Conservation (phyloP, 2,113 vertebrate species). For the Ochotona princeps region DNA sequence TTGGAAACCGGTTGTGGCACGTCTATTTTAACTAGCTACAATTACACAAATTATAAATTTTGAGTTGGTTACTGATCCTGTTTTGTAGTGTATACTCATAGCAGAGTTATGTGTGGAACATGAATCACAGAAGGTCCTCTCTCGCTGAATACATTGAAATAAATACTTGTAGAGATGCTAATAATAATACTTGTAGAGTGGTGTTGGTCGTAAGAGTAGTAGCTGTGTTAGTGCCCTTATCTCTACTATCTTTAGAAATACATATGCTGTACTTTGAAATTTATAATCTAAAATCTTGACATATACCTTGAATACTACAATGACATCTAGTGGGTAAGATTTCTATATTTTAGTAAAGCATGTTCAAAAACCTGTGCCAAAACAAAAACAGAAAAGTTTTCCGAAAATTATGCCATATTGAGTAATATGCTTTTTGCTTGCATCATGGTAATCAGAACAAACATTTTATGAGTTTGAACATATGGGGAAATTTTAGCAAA, state of each 20-base stretch:
- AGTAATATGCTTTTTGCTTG: slow-evolving; percentile 50
- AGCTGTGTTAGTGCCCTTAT: background rate
- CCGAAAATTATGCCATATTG: slow-evolving; percentile 31
- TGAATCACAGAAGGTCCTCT: background rate
- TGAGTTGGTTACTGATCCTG: background rate
- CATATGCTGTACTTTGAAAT: slow-evolving; percentile 18
- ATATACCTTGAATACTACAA: background rate
- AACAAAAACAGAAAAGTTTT: background rate
- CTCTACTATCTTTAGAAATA: slow-evolving; percentile 7
- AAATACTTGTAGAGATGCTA: background rate
- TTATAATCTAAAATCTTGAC: slow-evolving; percentile 24
- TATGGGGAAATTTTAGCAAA: slow-evolving; percentile 75
- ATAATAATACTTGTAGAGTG: background rate
- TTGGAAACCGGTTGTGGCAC: slow-evolving; percentile 27
- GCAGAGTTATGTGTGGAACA: background rate
- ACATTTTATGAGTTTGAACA: slow-evolving; percentile 75
- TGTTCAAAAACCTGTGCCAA: background rate
- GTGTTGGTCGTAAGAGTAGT: background rate
- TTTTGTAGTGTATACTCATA: background rate
- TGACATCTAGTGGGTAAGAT: background rate
- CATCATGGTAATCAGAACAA: slow-evolving; percentile 49
- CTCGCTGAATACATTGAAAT: background rate
- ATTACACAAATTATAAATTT: slow-evolving; percentile 14
- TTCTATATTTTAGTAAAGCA: slow-evolving; percentile 17
- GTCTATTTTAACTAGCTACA: slow-evolving; percentile 12